Conservation (phyloP, 2,113 vertebrate species). For the Catharus minimus region DNA sequence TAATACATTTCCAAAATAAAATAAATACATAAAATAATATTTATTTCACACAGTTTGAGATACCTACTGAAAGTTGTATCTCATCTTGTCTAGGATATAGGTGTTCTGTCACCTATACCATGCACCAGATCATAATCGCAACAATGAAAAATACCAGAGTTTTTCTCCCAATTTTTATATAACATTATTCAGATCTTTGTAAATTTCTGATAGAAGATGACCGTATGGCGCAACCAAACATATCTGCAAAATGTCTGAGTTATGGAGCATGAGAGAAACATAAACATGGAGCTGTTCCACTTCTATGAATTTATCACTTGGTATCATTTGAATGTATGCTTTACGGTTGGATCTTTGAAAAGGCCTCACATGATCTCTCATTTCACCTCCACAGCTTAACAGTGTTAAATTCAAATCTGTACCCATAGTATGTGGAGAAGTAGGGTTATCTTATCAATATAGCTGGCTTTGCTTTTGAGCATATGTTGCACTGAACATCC, state of each 20-base stretch:
- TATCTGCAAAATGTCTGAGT: constrained; percentile 27
- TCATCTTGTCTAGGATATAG: constrained; percentile 32
- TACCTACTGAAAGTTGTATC: constrained; percentile 16
- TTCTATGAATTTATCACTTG: constrained; percentile 45
- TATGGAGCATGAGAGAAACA: constrained; percentile 36
- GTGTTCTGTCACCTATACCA: constrained; percentile 32
- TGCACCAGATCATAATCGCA: not conserved
- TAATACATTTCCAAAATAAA: constrained; percentile 38
- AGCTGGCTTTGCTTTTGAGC: constrained; percentile 28
- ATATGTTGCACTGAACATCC: constrained; percentile 35
- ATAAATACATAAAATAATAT: constrained; percentile 44
- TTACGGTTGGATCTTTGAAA: constrained; percentile 22
- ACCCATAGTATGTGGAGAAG: not conserved
- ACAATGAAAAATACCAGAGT: constrained; percentile 39
- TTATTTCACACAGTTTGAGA: constrained; percentile 19
- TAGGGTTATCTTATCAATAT: constrained; percentile 34
- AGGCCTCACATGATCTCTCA: constrained; percentile 8
- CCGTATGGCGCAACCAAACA: constrained; percentile 30
- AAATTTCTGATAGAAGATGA: constrained; percentile 32
- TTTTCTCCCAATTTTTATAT: constrained; percentile 33
- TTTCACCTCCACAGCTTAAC: constrained; percentile 26
- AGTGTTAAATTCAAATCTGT: constrained; percentile 43
- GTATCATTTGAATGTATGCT: constrained; percentile 26
- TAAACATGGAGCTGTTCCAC: constrained; percentile 35
- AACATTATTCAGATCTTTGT: constrained; percentile 41